These are phyloP conservation scores for Tragelaphus strepsiceros DNA, from an alignment of 2,113 vertebrate genomes.

Conservation along the genomic window DNA sequence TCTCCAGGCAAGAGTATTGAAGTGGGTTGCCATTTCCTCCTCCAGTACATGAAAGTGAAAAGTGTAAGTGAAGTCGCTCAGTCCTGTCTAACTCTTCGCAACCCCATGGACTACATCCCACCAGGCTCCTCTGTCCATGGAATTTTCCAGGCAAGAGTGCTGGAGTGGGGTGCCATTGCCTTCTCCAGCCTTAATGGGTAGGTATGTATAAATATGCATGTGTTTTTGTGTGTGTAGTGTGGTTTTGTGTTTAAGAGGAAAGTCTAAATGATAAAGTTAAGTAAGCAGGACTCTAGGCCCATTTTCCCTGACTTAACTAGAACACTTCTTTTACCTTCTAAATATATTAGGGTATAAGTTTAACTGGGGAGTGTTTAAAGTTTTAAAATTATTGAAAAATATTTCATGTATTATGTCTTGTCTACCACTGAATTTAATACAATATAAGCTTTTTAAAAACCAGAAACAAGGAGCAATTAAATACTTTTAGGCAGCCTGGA, in stretches of 20 bases:
- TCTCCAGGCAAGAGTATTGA: background rate
- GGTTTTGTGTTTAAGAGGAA: background rate
- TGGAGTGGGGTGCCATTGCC: no score
- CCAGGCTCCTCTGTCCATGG: no score
- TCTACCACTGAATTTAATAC: background rate
- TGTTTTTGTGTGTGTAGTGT: background rate
- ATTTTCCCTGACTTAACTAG: background rate
- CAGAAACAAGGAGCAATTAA: background rate
- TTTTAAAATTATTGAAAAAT: background rate
- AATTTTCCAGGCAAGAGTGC: no score
- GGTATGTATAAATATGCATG: background rate
- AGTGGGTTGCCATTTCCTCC: background rate
- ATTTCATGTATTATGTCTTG: background rate
- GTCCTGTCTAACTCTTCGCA: accelerated
- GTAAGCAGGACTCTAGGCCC: background rate
- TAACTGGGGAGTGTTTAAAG: background rate
- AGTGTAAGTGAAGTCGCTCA: no score
- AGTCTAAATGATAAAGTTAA: background rate
- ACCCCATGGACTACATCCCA: no score
- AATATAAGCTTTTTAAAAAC: background rate
- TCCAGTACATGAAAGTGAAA: no score
- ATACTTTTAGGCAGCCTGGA: background rate
- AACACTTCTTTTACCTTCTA: background rate
- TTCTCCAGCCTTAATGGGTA: background rate
- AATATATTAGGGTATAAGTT: background rate